These are phyloP conservation scores for Dynastes maya DNA, from an alignment of 2,888 invertebrate species.

Conservation along the genomic window DNA sequence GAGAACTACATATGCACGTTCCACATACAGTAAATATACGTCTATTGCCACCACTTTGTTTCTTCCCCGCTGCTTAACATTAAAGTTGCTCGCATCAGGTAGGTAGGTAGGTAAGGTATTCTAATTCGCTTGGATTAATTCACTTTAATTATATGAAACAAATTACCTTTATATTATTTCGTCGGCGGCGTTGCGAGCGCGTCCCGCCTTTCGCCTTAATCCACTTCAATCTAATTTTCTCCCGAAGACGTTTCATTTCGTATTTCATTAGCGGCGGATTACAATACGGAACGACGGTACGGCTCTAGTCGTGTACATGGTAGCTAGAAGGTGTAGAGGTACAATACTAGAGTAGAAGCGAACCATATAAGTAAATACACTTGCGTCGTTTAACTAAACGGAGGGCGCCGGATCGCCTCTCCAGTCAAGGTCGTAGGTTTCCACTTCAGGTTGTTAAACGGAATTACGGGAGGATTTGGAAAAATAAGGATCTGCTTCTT, in stretches of 20 bases:
- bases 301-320: background rate
- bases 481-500: conserved; percentile 25
- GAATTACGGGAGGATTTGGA: conserved; percentile 37
- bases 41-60: no score
- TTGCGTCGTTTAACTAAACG: conserved; percentile 46
- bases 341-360: background rate
- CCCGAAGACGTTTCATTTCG: conserved; percentile 49
- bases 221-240: conserved; percentile 47
- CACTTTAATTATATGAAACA: conserved; percentile 45
- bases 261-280: conserved; percentile 52
- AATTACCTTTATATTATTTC: conserved; percentile 43
- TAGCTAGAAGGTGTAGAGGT: background rate
- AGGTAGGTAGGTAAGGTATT: conserved; percentile 9
- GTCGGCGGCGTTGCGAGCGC: background rate
- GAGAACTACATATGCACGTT: no score
- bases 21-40: no score
- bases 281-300: conserved; percentile 39
- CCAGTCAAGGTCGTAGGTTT: conserved; percentile 42
- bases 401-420: conserved; percentile 7
- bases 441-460: conserved; percentile 39
- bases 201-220: conserved; percentile 21
- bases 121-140: conserved; percentile 34
- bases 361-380: conserved; percentile 48
- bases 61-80: no score
- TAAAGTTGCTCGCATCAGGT: background rate